These are phyloP conservation scores for Nycticorax nycticorax DNA, from an alignment of 2,113 vertebrate species.

Conservation along the genomic window DNA sequence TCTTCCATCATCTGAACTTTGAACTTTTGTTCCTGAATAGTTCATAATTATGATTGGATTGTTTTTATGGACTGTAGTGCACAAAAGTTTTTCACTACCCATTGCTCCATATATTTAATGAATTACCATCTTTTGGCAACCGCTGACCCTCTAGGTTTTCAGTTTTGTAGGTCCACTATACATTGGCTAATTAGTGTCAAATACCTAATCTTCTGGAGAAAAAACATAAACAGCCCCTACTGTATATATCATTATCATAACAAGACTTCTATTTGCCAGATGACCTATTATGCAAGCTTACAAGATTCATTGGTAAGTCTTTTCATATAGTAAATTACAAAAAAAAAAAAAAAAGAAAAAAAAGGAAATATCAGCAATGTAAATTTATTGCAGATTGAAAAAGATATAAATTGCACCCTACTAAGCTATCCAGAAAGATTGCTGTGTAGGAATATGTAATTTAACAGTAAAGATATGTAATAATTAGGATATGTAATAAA, in stretches of 20 bases:
- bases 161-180: background rate
- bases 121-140: background rate
- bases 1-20: background rate
- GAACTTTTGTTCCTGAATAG: background rate
- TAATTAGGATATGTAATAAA: background rate
- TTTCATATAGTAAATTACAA: background rate
- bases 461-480: background rate
- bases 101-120: background rate
- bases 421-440: background rate
- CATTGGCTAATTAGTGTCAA: background rate
- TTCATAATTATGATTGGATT: background rate
- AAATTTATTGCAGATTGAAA: background rate
- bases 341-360: no score
- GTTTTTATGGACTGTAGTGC: background rate
- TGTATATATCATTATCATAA: background rate
- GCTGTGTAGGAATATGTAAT: background rate
- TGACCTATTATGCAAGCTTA: background rate
- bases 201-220: background rate
- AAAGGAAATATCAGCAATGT: background rate
- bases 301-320: background rate
- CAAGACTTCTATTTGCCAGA: background rate
- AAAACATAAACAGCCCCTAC: background rate
- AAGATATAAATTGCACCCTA: background rate
- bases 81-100: background rate
- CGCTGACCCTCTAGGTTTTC: background rate